phyloP scores from a whole-genome alignment of 2,113 vertebrate genomes.

The Australoheros scitulus region DNA sequence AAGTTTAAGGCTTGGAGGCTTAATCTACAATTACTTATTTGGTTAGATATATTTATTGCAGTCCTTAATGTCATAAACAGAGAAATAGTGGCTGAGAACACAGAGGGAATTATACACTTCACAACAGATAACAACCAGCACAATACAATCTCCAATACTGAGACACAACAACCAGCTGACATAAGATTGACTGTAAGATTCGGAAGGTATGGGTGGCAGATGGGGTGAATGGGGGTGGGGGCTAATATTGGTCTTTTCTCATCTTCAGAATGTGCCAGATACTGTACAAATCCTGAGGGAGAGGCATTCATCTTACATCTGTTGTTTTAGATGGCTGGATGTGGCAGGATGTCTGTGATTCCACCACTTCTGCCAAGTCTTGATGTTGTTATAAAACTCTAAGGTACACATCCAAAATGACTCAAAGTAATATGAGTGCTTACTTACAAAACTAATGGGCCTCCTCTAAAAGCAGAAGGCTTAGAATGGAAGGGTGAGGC shows the following conservation, averaged over 20 bases:
- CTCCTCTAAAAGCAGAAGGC: background rate
- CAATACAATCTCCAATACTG: slow-evolving; percentile 52
- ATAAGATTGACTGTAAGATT: slow-evolving; percentile 26
- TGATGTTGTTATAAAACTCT: slow-evolving; percentile 7
- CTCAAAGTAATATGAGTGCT: background rate
- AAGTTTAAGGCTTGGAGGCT: background rate
- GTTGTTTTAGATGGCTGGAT: background rate
- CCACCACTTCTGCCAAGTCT: background rate
- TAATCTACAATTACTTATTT: background rate
- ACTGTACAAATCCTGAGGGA: slow-evolving; percentile 84
- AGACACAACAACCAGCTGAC: slow-evolving; percentile 67
- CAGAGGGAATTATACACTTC: slow-evolving; percentile 58
- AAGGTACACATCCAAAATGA: too few species aligned
- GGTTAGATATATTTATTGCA: slow-evolving; percentile 19
- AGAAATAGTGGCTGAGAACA: slow-evolving; percentile 49
- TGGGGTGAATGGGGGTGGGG: slow-evolving; percentile 16
- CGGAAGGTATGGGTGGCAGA: slow-evolving; percentile 10
- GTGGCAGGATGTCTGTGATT: slow-evolving; percentile 1
- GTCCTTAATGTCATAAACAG: slow-evolving; percentile 8
- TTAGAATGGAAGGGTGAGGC: slow-evolving; percentile 11
- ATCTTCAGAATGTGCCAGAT: slow-evolving; percentile 79
- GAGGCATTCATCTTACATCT: slow-evolving; percentile 42
- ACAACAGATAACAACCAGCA: slow-evolving; percentile 73
- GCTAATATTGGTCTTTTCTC: slow-evolving; percentile 70
- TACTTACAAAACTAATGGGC: slow-evolving; percentile 3